Base-by-base conservation (phyloP, 1,140 invertebrate species). In the Trichomalopsis sarcophagae region DNA sequence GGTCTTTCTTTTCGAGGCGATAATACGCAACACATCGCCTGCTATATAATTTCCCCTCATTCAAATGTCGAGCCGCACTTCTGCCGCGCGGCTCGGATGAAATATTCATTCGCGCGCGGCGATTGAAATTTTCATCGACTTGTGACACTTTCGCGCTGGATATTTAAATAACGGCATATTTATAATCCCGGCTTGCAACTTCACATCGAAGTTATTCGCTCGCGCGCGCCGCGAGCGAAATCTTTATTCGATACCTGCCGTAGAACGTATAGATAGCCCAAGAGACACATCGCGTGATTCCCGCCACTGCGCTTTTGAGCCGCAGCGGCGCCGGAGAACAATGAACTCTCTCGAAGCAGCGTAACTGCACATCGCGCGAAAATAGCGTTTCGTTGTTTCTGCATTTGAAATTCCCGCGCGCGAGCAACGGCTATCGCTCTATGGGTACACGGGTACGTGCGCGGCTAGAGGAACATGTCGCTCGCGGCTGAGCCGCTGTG, bases 351-450 rank as follows among this genome's bases (percentile, higher is more conserved):
- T 27, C n/a, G 23, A 14, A 17, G 6, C 17, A 62, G 55, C 17
- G 55, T 62, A 62, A 62, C 55, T 62, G 55, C 55, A n/a, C 55
- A 62, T 62, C 1, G 33, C 21, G 73, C 21, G 73, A 83, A 75
- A 75, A 66, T 76, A 68, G 74, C 30, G 36, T 83, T 83, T 77
- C 36, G 30, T 68, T 68, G 55, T 77, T 76, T 66, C 55, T 76
- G 81, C 44, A 78, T 83, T 76, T 69, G 82, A 83, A 83, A 83
- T 83, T 77, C 55, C 36, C 82, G 74, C 74, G 33, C 14, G 30
- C 68, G 10, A 13, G 66, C 23, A 13, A 2, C 27, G 23, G 36
- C 30, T 50, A 47, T 23, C 75, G 75, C 73, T 23, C 2, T 36
- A 33, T n/a, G 30, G 23, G 14, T 47, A 23, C 13, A 55, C 33